phyloP scores from a whole-genome alignment of 2,113 vertebrate species.

The Lasiurus borealis region DNA sequence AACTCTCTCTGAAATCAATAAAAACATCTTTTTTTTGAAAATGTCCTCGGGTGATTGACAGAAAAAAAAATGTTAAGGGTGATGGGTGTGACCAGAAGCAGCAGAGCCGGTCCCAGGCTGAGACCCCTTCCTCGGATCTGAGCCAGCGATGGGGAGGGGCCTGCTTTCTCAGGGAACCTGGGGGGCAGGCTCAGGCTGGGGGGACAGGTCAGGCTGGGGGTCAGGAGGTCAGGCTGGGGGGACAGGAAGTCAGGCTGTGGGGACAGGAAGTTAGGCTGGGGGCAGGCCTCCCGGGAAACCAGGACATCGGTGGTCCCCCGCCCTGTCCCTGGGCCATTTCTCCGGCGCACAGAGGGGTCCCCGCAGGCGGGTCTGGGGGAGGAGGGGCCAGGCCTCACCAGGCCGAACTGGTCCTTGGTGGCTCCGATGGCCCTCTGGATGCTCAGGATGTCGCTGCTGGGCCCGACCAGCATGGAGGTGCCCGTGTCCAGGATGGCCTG shows the following conservation, averaged over 20 bases:
- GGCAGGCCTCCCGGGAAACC: rapidly evolving
- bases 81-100: background rate
- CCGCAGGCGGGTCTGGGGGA: background rate
- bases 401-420: constrained; percentile 17
- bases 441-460: constrained; percentile 74
- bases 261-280: no score
- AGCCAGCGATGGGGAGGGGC: rapidly evolving
- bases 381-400: constrained; percentile 81
- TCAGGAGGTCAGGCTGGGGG: background rate
- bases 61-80: no score
- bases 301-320: rapidly evolving
- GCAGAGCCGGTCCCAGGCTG: background rate
- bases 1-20: no score
- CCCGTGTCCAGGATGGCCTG: constrained; percentile 91
- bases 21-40: no score
- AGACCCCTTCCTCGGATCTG: background rate
- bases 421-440: constrained; percentile 84
- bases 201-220: no score
- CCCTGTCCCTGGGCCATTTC: background rate
- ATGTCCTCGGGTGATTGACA: no score
- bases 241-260: background rate
- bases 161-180: background rate
- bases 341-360: no score
- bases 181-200: background rate
- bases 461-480: constrained; percentile 87